phyloP scores from a whole-genome alignment of 1,140 invertebrate genomes.

The Papilio polytes region DNA sequence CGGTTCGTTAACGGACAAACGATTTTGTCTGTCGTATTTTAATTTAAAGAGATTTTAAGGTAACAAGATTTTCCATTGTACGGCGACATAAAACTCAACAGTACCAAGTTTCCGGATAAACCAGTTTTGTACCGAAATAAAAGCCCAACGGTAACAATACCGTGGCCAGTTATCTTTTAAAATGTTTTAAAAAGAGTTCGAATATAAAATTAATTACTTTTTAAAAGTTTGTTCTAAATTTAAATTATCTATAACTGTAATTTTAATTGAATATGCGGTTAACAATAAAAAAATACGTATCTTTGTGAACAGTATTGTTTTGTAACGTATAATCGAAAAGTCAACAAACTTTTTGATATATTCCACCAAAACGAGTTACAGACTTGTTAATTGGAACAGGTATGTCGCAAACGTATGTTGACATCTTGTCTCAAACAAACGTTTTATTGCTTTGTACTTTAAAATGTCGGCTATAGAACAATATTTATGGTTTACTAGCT shows the following conservation, averaged over 20 bases:
- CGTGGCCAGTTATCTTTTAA: background rate
- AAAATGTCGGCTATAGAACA: background rate
- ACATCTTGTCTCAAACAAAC: background rate
- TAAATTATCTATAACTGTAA: too few relatives aligned
- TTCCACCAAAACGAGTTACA: slow-evolving; percentile 25
- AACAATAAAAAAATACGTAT: background rate
- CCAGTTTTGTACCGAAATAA: background rate
- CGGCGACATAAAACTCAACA: background rate
- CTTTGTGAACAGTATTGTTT: background rate
- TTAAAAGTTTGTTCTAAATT: too few relatives aligned
- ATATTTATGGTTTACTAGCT: too few relatives aligned
- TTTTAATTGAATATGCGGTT: background rate
- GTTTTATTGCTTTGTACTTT: background rate
- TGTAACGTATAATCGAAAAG: slow-evolving; percentile 28
- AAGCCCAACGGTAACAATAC: background rate
- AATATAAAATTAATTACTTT: too few relatives aligned
- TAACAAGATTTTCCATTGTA: background rate
- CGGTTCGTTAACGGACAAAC: too few relatives aligned
- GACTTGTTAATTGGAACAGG: slow-evolving; percentile 30
- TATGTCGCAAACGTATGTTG: slow-evolving; percentile 11
- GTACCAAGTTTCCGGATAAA: background rate
- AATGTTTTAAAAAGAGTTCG: background rate
- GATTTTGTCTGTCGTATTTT: too few relatives aligned
- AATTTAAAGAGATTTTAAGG: too few relatives aligned
- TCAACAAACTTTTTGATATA: slow-evolving; percentile 36